Conservation (phyloP, 1,140 invertebrate genomes). For the Pogonomyrmex californicus region DNA sequence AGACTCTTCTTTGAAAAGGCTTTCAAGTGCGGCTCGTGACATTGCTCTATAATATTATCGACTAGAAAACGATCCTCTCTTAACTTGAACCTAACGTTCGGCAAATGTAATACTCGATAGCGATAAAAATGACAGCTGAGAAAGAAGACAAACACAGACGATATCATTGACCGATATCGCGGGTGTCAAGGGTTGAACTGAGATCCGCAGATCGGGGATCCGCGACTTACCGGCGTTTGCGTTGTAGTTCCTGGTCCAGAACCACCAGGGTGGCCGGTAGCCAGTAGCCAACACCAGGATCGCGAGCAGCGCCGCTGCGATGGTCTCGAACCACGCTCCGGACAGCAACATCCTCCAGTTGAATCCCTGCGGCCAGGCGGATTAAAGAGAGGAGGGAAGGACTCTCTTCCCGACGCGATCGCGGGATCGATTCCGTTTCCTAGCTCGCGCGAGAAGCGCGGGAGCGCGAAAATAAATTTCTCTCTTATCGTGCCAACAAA, state of each 20-base stretch:
- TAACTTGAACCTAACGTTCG: neutral
- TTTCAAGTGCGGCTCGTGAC: neutral
- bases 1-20: neutral
- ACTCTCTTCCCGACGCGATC: slow-evolving; percentile 8
- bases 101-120: slow-evolving; percentile 15
- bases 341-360: slow-evolving; percentile 78
- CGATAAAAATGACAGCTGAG: slow-evolving; percentile 8
- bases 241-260: slow-evolving; percentile 75
- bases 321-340: slow-evolving; percentile 81
- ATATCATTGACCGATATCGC: slow-evolving; percentile 26
- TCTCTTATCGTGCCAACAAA: slow-evolving; percentile 28
- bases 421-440: neutral
- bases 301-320: slow-evolving; percentile 79
- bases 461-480: slow-evolving; percentile 2
- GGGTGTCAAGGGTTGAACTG: neutral
- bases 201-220: neutral
- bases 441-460: neutral
- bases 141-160: neutral
- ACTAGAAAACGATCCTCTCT: neutral
- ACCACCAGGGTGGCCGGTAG: slow-evolving; percentile 82
- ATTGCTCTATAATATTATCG: slow-evolving; percentile 8
- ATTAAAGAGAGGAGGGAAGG: slow-evolving; percentile 50
- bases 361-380: slow-evolving; percentile 36
- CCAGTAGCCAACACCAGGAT: slow-evolving; percentile 80
- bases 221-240: slow-evolving; percentile 61